Evolutionary conservation across 2,888 invertebrate genomes (phyloP).

Genomic region (Galerucella nymphaeae): DNA sequence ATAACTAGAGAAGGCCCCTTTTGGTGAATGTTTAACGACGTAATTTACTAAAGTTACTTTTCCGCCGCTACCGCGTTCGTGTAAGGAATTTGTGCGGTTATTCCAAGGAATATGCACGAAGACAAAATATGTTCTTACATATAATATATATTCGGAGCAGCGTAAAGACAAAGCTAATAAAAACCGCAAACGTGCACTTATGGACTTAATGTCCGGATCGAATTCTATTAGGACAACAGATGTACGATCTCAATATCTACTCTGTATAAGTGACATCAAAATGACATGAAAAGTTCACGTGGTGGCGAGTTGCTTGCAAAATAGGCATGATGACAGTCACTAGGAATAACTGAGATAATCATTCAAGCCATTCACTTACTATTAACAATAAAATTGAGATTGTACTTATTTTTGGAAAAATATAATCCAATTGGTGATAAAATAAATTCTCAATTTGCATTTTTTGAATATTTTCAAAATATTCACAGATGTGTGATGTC

Average conservation of each 20-base stretch:
- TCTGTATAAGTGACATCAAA: no score
- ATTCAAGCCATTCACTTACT: no score
- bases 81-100: slow-evolving; percentile 23
- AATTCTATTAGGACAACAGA: not conserved
- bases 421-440: no score
- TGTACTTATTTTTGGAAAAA: no score
- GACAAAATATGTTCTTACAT: slow-evolving; percentile 22
- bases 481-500: no score
- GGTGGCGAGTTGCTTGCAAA: no score
- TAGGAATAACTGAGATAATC: no score
- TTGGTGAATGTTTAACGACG: slow-evolving; percentile 29
- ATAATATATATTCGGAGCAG: slow-evolving; percentile 6
- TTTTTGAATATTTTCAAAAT: no score
- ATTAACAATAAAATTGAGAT: no score
- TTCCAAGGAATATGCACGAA: slow-evolving; percentile 7
- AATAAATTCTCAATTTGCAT: no score
- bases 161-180: slow-evolving; percentile 14
- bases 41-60: slow-evolving; percentile 28
- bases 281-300: no score
- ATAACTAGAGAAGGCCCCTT: slow-evolving; percentile 24
- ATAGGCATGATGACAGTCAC: no score
- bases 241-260: not conserved
- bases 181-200: slow-evolving; percentile 1
- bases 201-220: not conserved
- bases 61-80: not conserved